phyloP scores from a whole-genome alignment of 1,140 invertebrate genomes.

The Stegodyphus mimosarum region DNA sequence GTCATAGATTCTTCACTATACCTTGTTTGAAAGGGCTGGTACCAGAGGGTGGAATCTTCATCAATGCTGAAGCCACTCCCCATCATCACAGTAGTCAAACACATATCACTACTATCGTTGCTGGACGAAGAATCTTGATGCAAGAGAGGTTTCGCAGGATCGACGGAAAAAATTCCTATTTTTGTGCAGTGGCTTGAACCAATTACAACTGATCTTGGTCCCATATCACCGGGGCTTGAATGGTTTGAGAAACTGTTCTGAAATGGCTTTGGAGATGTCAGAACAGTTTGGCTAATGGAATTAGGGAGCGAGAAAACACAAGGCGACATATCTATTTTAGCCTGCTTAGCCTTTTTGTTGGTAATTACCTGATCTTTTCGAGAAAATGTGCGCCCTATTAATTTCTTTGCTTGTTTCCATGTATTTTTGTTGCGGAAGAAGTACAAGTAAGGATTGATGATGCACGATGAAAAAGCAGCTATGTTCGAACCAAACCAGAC shows the following conservation, averaged over 20 bases:
- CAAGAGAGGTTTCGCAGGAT: slow-evolving; percentile 14
- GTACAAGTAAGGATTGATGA: slow-evolving; percentile 58
- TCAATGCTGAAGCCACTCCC: slow-evolving; percentile 30
- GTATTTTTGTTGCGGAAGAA: slow-evolving; percentile 57
- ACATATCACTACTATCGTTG: slow-evolving; percentile 42
- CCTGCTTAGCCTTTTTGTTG: neutral
- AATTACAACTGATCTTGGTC: neutral
- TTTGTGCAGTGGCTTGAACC: neutral
- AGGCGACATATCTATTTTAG: neutral
- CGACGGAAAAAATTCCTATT: neutral
- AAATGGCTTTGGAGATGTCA: neutral
- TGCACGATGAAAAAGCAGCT: slow-evolving; percentile 12
- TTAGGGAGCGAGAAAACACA: slow-evolving; percentile 3
- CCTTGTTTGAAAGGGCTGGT: neutral
- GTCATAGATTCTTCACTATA: neutral
- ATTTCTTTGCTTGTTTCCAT: slow-evolving; percentile 28
- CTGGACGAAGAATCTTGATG: slow-evolving; percentile 52
- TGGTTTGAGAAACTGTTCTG: neutral
- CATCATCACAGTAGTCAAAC: neutral
- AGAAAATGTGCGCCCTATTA: neutral
- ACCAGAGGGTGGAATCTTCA: slow-evolving; percentile 27
- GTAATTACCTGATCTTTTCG: neutral
- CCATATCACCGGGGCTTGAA: neutral
- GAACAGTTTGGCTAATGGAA: slow-evolving; percentile 20
- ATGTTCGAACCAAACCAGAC: neutral